Percentiles rank a stretch among this genome's conserved stretches.
phyloP scores from a whole-genome alignment of 2,113 vertebrate genomes.

The Anhinga anhinga region DNA sequence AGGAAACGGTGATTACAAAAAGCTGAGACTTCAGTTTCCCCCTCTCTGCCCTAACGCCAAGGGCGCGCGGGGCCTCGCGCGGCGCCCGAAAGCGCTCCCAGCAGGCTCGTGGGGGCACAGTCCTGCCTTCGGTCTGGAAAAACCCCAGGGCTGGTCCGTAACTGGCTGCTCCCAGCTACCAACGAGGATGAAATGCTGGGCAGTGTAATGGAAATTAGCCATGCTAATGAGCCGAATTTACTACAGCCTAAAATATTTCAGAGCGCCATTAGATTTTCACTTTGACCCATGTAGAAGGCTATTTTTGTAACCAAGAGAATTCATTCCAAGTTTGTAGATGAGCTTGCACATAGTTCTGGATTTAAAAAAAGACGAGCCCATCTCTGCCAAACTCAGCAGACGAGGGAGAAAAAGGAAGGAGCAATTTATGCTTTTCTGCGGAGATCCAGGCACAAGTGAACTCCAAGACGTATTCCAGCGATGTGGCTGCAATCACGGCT shows the following conservation, averaged over 20 bases:
- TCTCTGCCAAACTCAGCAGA: conserved; percentile 24
- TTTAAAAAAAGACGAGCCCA: neutral
- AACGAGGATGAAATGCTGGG: neutral
- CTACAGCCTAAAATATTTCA: neutral
- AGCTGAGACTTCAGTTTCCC: neutral
- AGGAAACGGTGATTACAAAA: conserved; percentile 37
- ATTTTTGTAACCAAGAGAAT: conserved; percentile 19
- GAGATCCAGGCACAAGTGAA: neutral
- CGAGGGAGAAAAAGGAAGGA: neutral
- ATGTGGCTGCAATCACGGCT: neutral
- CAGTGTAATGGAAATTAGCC: neutral
- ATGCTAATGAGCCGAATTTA: conserved; percentile 11
- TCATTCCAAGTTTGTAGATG: conserved; percentile 4
- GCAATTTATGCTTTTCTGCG: neutral
- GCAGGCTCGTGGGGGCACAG: accelerated
- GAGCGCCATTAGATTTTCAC: conserved; percentile 22
- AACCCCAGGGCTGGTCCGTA: accelerated
- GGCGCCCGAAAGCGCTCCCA: neutral
- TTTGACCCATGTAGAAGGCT: neutral
- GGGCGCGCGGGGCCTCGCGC: neutral
- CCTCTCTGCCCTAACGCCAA: neutral
- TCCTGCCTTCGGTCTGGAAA: neutral
- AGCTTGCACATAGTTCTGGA: neutral
- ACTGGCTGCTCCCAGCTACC: neutral
- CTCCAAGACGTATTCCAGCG: accelerated